Conservation (phyloP, 2,888 invertebrate species). For the Ochropleura leucogaster region DNA sequence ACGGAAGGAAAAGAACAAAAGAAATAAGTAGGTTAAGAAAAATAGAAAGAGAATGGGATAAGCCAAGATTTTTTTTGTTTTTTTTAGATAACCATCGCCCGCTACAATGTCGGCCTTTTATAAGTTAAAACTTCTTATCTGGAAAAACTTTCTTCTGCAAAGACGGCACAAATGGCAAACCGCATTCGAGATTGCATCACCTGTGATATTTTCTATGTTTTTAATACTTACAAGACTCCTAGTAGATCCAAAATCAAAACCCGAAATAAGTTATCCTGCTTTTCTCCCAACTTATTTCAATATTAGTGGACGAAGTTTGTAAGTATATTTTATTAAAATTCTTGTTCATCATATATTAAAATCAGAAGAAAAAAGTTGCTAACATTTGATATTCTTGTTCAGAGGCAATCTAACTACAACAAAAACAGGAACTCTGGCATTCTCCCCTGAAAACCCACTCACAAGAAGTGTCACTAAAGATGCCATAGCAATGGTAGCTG, state of each 20-base stretch:
- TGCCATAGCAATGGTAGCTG: slow-evolving; percentile 83
- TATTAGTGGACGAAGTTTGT: slow-evolving; percentile 81
- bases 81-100: slow-evolving; percentile 58
- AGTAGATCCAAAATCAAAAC: slow-evolving; percentile 91
- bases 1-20: neutral
- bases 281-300: slow-evolving; percentile 87
- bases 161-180: slow-evolving; percentile 94
- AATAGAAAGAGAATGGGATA: neutral
- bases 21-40: neutral
- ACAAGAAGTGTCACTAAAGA: slow-evolving; percentile 82
- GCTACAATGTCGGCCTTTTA: slow-evolving; percentile 84
- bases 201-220: slow-evolving; percentile 93
- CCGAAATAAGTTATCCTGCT: slow-evolving; percentile 78
- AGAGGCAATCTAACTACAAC: slow-evolving; percentile 84
- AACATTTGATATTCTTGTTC: slow-evolving; percentile 45
- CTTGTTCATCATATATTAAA: neutral
- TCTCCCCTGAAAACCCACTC: slow-evolving; percentile 85
- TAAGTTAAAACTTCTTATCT: slow-evolving; percentile 93
- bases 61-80: neutral
- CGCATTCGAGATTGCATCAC: slow-evolving; percentile 93
- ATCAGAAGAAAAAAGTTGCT: neutral
- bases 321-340: slow-evolving; percentile 69
- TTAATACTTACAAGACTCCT: slow-evolving; percentile 93
- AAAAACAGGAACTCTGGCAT: slow-evolving; percentile 84
- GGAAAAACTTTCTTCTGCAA: slow-evolving; percentile 96